phyloP scores from a whole-genome alignment of 2,113 vertebrate genomes.

The Pollachius pollachius region DNA sequence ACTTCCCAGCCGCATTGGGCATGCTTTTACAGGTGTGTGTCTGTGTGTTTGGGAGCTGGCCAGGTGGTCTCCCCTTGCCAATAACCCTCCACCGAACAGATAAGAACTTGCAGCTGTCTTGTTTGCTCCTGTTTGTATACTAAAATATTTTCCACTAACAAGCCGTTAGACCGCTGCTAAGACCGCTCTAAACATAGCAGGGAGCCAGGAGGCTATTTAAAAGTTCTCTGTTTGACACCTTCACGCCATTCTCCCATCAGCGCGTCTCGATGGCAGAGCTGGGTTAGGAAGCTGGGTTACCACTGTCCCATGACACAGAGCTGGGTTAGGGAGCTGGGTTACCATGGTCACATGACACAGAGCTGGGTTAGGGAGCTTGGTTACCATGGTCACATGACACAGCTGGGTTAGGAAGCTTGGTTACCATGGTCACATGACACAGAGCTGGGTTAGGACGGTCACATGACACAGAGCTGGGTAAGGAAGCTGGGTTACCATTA shows the following conservation, averaged over 20 bases:
- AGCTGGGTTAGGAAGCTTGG: constrained; percentile 50
- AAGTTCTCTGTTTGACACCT: constrained; percentile 3
- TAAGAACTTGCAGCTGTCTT: background rate
- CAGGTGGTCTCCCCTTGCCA: constrained; percentile 40
- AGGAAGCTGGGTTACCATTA: no score
- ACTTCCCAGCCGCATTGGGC: constrained; percentile 22
- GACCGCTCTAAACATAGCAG: constrained; percentile 34
- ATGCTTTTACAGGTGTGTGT: constrained; percentile 18
- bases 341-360: background rate
- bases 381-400: constrained; percentile 44
- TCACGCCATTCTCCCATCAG: background rate
- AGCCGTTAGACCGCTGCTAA: constrained; percentile 8
- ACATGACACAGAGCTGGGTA: constrained; percentile 29
- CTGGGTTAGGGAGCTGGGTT: constrained; percentile 53
- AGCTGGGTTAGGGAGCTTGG: constrained; percentile 48
- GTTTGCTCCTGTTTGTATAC: background rate
- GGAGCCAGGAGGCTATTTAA: constrained; percentile 10
- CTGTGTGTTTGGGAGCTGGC: constrained; percentile 44
- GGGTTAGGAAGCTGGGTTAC: no score
- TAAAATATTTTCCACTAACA: no score
- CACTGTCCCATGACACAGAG: no score
- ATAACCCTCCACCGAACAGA: constrained; percentile 27
- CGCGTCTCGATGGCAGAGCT: constrained; percentile 30
- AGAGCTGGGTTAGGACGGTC: constrained; percentile 32
- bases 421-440: constrained; percentile 12